Base-by-base conservation (phyloP, 1,140 invertebrate species). In the Holotrichia oblita region DNA sequence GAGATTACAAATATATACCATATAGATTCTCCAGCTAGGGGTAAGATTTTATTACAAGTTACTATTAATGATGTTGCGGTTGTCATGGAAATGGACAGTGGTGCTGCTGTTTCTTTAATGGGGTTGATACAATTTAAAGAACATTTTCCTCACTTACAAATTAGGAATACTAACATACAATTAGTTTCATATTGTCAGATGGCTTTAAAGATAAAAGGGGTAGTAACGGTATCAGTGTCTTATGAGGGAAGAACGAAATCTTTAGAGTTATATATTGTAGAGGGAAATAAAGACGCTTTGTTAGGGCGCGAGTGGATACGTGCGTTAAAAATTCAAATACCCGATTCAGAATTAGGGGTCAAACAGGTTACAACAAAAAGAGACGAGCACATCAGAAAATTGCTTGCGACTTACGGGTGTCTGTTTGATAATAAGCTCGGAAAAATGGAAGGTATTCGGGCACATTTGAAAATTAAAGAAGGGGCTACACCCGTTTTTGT, bases 391-490 rank as follows among this genome's bases (percentile, higher is more conserved):
- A 34, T 34, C 27, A 34, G 27, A 34, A 48, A 48, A 14, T 48
- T 48, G 44, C n/a, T 48, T 14, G 44, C 10, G 10, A 3, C 10
- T 14, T 48, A 48, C n/a, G 10, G 10, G 44, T 10, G 10, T 14
- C 10, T 48, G n/a, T 48, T 48, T 48, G n/a, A 17, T 69, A 69
- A 69, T 61, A 24, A 77, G 22, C 59, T 64, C 6, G 59, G 48
- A 40, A 73, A 78, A 78, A 73, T 78, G 69, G 20, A 40, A 17
- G 61, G 48, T 40, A 72, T 78, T 7, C 27, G 40, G 27, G 77
- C 77, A 40, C 69, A 22, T 20, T 44, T 78, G 41, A 10, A 41
- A 22, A 10, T 78, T 24, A 77, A 77, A 44, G 10, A 40, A 42
- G 34, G 64, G 64, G 41, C 40, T 44, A 40, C 3, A n/a, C 73